Evolutionary conservation across 2,797 vertebrate species (phyloP).

Genomic region (Clarias laeviceps): DNA sequence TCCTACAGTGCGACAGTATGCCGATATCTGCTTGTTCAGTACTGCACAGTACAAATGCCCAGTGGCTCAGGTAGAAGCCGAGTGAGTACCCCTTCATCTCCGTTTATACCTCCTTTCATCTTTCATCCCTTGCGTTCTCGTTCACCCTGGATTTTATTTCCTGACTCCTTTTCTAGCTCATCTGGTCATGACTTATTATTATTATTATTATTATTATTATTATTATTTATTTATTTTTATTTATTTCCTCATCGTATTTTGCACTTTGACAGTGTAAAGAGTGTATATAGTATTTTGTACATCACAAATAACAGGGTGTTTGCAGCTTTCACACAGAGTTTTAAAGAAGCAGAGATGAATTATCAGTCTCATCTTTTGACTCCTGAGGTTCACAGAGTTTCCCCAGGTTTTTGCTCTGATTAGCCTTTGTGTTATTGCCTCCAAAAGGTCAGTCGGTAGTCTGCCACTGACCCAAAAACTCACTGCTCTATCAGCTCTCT

Average conservation of each 20-base stretch:
- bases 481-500: not conserved
- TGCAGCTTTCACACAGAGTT: not conserved
- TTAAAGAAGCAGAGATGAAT: not conserved
- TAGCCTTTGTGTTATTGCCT: constrained; percentile 3
- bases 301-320: not conserved
- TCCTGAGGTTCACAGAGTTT: not conserved
- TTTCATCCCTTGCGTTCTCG: not conserved
- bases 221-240: not conserved
- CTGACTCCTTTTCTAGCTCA: not conserved
- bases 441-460: not conserved
- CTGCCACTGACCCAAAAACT: not conserved
- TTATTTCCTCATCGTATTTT: not conserved
- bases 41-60: constrained; percentile 87
- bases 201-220: too few species aligned
- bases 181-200: not conserved
- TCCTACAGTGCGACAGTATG: constrained; percentile 83
- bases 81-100: constrained; percentile 74
- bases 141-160: not conserved
- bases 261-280: not conserved
- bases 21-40: constrained; percentile 88
- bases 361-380: not conserved
- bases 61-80: constrained; percentile 80
- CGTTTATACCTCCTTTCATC: constrained; percentile 21
- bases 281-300: not conserved
- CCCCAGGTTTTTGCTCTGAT: not conserved